Evolutionary conservation across 2,797 vertebrate genomes (phyloP), one percentile per base, ranked within the genome.

Genomic region (Tokudaia muenninki): DNA sequence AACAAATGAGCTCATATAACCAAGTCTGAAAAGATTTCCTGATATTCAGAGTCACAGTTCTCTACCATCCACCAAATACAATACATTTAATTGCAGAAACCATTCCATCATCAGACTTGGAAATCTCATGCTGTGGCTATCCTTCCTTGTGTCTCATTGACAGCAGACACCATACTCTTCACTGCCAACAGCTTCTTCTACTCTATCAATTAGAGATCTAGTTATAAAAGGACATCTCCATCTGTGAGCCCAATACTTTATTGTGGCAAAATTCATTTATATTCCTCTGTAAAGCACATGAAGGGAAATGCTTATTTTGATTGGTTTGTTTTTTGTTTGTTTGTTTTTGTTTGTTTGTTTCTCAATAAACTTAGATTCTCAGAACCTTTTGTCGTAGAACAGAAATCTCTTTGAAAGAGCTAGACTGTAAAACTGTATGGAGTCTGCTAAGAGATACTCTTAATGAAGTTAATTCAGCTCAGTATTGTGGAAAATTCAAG

Each of bases 391-490:
- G 57, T 86, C 94, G 93, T 50, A 93, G 67, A 79, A 89, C 19
- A 52, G 47, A n/a, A 52, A 61, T 82, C 44, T 82, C 80, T 94
- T 88, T 89, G 74, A 82, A 90, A 92, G 50, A 87, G 4, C 44
- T 86, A 86, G 52, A 88, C n/a, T 81, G 9, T 84, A 77, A 92
- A 87, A 81, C 22, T 59, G 77, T 84, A 37, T 13, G 80, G 47
- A 63, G 55, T 37, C 9, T 90, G 29, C 63, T 94, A 59, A 82
- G 70, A 86, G 63, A 95, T 72, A 52, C 41, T 21, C 31, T 75
- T 79, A 80, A 90, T 22, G 77, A 87, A 93, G 50, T 74, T 75
- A 92, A 75, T 63, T 90, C 86, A 93, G 92, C n/a, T 67, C 88
- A 75, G 52, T 14, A 82, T n/a, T 92, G 17, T 63, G 70, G 31